These are phyloP conservation scores for Enteromius treurensis DNA, from an alignment of 2,797 vertebrate genomes.

Conservation along the genomic window DNA sequence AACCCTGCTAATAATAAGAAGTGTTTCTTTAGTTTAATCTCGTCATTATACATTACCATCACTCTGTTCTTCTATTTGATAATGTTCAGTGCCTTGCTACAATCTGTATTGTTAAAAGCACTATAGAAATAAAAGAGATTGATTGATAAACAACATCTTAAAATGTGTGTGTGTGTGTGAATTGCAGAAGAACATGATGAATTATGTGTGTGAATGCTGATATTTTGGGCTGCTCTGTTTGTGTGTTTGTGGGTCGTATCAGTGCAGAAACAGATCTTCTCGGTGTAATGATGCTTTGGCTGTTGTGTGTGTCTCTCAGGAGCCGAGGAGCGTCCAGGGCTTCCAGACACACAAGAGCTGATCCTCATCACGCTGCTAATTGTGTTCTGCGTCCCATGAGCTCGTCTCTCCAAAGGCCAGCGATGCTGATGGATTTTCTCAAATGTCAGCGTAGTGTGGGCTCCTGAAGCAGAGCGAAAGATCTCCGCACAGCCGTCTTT, in stretches of 20 bases:
- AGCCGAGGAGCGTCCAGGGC: slow-evolving; percentile 24
- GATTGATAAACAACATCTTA: too few species aligned
- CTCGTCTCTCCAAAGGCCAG: slow-evolving; percentile 63
- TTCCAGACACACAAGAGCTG: slow-evolving; percentile 50
- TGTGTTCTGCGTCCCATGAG: slow-evolving; percentile 60
- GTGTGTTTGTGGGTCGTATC: slow-evolving; percentile 9
- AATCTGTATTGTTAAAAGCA: too few species aligned
- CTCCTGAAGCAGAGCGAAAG: slow-evolving; percentile 20
- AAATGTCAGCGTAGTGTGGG: slow-evolving; percentile 67
- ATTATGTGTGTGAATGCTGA: background rate
- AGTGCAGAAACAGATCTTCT: slow-evolving; percentile 17
- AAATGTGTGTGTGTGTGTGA: background rate
- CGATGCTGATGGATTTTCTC: slow-evolving; percentile 64
- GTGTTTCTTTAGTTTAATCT: too few species aligned
- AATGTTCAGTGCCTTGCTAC: too few species aligned
- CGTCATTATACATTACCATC: too few species aligned
- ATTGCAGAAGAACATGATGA: background rate
- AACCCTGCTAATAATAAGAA: too few species aligned
- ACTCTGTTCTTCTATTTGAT: too few species aligned
- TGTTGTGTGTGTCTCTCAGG: background rate
- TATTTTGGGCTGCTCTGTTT: background rate
- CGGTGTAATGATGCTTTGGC: slow-evolving; percentile 21
- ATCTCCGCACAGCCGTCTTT: slow-evolving; percentile 25
- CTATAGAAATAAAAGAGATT: too few species aligned
- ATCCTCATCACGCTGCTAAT: slow-evolving; percentile 55